These are phyloP conservation scores for Aproaerema taeniolella DNA, from an alignment of 2,888 invertebrate species.

Conservation along the genomic window DNA sequence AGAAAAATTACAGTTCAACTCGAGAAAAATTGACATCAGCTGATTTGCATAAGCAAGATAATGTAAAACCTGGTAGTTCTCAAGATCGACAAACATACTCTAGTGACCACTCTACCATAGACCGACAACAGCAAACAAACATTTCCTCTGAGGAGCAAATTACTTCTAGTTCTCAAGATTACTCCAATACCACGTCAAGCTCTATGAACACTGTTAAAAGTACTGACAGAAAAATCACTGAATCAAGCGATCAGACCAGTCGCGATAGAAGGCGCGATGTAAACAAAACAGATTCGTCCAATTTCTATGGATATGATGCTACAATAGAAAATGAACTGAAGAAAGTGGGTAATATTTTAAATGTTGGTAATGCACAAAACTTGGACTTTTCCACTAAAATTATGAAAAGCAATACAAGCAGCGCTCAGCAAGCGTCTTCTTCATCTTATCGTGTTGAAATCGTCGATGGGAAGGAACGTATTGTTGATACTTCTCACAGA, in stretches of 20 bases:
- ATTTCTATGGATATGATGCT: constrained; percentile 66
- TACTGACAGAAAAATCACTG: constrained; percentile 32
- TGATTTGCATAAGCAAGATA: constrained; percentile 6
- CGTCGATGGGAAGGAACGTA: constrained; percentile 78
- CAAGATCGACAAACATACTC: too few species aligned
- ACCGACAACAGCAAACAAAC: constrained; percentile 4
- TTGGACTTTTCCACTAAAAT: constrained; percentile 67
- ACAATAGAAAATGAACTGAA: constrained; percentile 62
- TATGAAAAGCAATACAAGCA: constrained; percentile 75
- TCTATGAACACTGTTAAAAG: constrained; percentile 22
- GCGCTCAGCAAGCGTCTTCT: constrained; percentile 78
- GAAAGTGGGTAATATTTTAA: constrained; percentile 64
- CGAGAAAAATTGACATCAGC: constrained; percentile 40
- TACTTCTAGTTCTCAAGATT: constrained; percentile 15
- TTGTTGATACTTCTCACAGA: constrained; percentile 77
- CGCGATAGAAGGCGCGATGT: constrained; percentile 38
- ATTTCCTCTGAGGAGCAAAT: constrained; percentile 9
- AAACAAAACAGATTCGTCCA: constrained; percentile 61
- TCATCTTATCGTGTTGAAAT: constrained; percentile 81
- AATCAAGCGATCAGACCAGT: constrained; percentile 34
- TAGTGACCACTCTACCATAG: too few species aligned
- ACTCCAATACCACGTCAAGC: constrained; percentile 21
- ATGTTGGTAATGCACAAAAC: constrained; percentile 52
- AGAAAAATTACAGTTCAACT: constrained; percentile 47
- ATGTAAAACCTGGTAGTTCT: constrained; percentile 8